Evolutionary conservation across 2,888 invertebrate genomes (phyloP).

Genomic region (Epinotia bilunana): DNA sequence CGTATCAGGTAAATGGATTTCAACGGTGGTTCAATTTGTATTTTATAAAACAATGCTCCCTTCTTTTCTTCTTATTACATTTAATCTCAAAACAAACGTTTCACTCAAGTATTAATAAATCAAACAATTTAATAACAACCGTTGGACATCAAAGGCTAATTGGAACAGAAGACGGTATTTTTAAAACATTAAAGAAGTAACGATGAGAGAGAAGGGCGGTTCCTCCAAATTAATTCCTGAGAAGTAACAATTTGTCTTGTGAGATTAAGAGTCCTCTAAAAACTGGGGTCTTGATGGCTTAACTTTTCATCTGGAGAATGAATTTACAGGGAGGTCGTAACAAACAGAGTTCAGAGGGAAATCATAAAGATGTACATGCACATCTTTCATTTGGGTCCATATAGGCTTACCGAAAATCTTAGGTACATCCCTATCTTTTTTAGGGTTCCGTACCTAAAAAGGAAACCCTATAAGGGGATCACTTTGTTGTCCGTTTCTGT

Average conservation of each 20-base stretch:
- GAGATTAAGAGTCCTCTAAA: constrained; percentile 66
- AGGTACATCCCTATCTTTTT: too few relatives aligned
- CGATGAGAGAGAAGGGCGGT: constrained; percentile 66
- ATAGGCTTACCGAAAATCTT: neutral
- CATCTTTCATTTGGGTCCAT: neutral
- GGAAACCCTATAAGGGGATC: too few relatives aligned
- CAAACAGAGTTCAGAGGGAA: constrained; percentile 52
- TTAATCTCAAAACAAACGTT: constrained; percentile 45
- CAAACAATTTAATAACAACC: constrained; percentile 56
- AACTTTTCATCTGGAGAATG: constrained; percentile 82
- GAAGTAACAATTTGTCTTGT: constrained; percentile 64
- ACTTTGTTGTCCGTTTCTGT: too few relatives aligned
- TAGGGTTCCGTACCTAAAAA: too few relatives aligned
- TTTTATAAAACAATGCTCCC: neutral
- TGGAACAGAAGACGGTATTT: constrained; percentile 63
- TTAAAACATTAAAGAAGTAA: constrained; percentile 59
- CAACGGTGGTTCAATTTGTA: neutral
- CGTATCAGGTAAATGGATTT: neutral
- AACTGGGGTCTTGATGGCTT: constrained; percentile 78
- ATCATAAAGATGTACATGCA: neutral
- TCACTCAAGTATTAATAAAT: constrained; percentile 50
- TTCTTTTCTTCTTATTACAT: neutral
- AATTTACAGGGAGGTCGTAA: constrained; percentile 74
- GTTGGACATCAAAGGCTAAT: constrained; percentile 66
- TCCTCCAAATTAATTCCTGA: constrained; percentile 75